Evolutionary conservation across 2,888 invertebrate genomes (phyloP).

Genomic region (Argynnis bischoffii): DNA sequence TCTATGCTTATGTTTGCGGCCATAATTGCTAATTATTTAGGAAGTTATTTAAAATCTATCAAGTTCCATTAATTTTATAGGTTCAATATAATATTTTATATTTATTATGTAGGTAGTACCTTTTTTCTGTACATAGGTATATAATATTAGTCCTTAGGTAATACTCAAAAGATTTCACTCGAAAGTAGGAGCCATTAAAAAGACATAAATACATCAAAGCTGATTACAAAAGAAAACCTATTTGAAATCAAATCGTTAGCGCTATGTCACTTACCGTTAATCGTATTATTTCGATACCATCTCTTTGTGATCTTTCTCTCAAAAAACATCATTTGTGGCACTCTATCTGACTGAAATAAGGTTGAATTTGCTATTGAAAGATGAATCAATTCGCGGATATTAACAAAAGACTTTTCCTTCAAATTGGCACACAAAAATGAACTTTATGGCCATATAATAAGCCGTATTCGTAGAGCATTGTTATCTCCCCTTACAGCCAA

Average conservation of each 20-base stretch:
- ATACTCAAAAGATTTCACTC: slow-evolving; percentile 11
- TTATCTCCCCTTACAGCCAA: slow-evolving; percentile 66
- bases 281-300: slow-evolving; percentile 76
- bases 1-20: too few species aligned
- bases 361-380: slow-evolving; percentile 42
- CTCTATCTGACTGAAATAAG: slow-evolving; percentile 46
- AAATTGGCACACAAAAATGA: slow-evolving; percentile 45
- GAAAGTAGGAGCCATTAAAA: slow-evolving; percentile 40
- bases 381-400: slow-evolving; percentile 67
- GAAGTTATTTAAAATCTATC: too few species aligned
- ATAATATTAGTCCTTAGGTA: neutral
- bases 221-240: slow-evolving; percentile 45
- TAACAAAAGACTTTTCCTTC: slow-evolving; percentile 61
- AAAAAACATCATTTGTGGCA: slow-evolving; percentile 36
- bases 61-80: too few species aligned
- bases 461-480: slow-evolving; percentile 41
- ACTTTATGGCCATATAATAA: slow-evolving; percentile 48
- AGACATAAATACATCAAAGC: slow-evolving; percentile 45
- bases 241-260: slow-evolving; percentile 74
- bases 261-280: slow-evolving; percentile 76
- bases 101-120: too few species aligned
- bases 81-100: too few species aligned
- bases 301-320: slow-evolving; percentile 67
- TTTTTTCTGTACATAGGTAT: too few species aligned
- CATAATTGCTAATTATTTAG: too few species aligned